Evolutionary conservation across 2,888 invertebrate genomes (phyloP).

Genomic region (Pachymerium ferrugineum): DNA sequence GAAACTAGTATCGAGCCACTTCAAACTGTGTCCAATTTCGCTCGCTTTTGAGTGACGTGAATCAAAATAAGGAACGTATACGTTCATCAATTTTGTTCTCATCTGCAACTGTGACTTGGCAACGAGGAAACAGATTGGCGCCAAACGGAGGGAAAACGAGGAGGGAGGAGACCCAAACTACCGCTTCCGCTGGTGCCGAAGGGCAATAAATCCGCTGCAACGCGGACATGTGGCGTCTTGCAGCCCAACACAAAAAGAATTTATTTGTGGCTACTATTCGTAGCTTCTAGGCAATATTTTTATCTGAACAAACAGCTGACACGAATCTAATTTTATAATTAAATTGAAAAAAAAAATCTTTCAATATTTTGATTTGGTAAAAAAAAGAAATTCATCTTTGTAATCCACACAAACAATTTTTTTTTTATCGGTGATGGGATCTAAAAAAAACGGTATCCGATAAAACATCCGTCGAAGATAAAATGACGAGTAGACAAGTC

Average conservation of each 20-base stretch:
- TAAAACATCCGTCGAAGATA: not conserved
- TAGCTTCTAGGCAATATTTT: not conserved
- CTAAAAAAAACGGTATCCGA: not conserved
- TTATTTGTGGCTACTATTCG: not conserved
- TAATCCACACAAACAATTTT: too few relatives aligned
- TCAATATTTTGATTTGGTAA: too few relatives aligned
- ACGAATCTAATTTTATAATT: not conserved
- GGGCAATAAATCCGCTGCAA: not conserved
- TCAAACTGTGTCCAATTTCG: not conserved
- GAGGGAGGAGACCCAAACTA: not conserved
- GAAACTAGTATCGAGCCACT: not conserved
- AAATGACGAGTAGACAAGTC: not conserved
- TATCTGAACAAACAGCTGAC: not conserved
- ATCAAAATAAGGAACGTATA: not conserved
- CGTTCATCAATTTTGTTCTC: slow-evolving; percentile 7
- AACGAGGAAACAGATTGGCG: slow-evolving; percentile 25
- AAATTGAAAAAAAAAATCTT: not conserved
- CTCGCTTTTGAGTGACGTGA: not conserved
- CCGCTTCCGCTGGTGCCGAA: too few relatives aligned
- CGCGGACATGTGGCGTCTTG: slow-evolving; percentile 3
- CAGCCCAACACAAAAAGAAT: slow-evolving; percentile 3
- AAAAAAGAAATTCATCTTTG: not conserved
- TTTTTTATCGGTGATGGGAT: not conserved
- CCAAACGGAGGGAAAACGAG: slow-evolving; percentile 15
- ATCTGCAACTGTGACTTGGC: slow-evolving; percentile 20